A percentile compares a stretch with the other conserved stretches of the same genome.
These are phyloP conservation scores for Micronycteris hirsuta DNA, from an alignment of 2,113 vertebrate species.

Conservation along the genomic window DNA sequence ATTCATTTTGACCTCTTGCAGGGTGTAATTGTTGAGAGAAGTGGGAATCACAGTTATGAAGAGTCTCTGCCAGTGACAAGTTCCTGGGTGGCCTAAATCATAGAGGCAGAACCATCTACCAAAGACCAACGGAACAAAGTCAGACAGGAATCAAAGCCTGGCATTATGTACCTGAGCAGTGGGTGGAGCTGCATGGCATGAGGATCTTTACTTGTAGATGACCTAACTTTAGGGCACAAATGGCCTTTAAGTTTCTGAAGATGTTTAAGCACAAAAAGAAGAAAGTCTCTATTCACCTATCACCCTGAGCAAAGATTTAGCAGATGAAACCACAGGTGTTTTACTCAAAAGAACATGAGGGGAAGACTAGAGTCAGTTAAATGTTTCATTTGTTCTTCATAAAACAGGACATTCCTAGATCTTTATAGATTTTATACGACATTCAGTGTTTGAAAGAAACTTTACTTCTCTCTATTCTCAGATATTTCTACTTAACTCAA, in stretches of 20 bases:
- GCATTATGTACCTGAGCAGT: constrained; percentile 22
- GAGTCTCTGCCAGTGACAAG: constrained; percentile 28
- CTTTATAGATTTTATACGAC: constrained; percentile 52
- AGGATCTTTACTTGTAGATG: constrained; percentile 43
- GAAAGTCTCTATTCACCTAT: constrained; percentile 62
- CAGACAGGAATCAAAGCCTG: constrained; percentile 52
- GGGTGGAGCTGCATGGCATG: constrained; percentile 6
- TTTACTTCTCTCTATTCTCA: neutral
- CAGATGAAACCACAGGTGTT: constrained; percentile 60
- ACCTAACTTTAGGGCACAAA: constrained; percentile 59
- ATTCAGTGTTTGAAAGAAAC: constrained; percentile 20
- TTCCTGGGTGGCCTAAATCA: constrained; percentile 51
- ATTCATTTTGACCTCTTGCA: constrained; percentile 37
- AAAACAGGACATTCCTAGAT: constrained; percentile 39
- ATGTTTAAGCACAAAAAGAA: constrained; percentile 60
- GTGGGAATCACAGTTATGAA: constrained; percentile 42
- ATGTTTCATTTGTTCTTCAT: constrained; percentile 55
- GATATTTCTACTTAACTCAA: constrained; percentile 11
- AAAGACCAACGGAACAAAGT: constrained; percentile 52
- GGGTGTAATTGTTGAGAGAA: constrained; percentile 40
- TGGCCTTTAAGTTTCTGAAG: constrained; percentile 61
- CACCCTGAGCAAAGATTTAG: constrained; percentile 60
- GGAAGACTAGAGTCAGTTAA: constrained; percentile 31
- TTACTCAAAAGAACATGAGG: constrained; percentile 58
- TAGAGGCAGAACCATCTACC: neutral